Percentiles rank a stretch among this genome's conserved stretches.
phyloP scores from a whole-genome alignment of 2,888 invertebrate genomes.

The Apodemia mormo region DNA sequence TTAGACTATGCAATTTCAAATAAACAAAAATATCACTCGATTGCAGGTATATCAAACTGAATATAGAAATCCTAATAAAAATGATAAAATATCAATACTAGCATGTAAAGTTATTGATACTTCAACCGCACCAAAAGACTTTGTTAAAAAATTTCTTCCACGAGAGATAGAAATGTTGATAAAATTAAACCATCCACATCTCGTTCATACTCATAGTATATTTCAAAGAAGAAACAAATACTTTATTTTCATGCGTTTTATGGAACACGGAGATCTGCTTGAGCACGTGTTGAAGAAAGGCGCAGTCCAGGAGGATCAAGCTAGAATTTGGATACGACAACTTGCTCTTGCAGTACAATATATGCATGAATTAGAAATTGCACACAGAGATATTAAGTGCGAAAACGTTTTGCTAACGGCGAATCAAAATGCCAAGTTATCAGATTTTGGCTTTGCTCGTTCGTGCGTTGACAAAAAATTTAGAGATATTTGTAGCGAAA shows the following conservation, averaged over 20 bases:
- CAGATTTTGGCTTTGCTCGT: conserved; percentile 91
- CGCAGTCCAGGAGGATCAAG: conserved; percentile 85
- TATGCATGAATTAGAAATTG: conserved; percentile 87
- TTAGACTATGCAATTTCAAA: neutral
- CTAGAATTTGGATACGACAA: conserved; percentile 87
- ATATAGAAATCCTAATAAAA: conserved; percentile 68
- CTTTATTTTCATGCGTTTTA: conserved; percentile 88
- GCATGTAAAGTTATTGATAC: conserved; percentile 90
- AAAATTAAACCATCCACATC: conserved; percentile 89
- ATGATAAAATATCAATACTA: conserved; percentile 65
- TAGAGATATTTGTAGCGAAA: conserved; percentile 84
- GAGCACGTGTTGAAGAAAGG: conserved; percentile 87
- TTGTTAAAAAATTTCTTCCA: conserved; percentile 90
- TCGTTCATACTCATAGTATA: conserved; percentile 90
- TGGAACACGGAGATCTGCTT: conserved; percentile 89
- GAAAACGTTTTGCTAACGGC: conserved; percentile 89
- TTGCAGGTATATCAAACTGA: conserved; percentile 69
- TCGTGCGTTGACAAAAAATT: conserved; percentile 64
- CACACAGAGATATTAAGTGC: conserved; percentile 91
- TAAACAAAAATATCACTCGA: neutral
- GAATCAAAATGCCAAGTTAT: conserved; percentile 88
- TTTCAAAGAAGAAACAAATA: conserved; percentile 86
- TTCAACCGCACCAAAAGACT: conserved; percentile 87
- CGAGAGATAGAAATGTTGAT: conserved; percentile 90
- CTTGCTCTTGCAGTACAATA: conserved; percentile 86